A percentile compares a stretch with the other conserved stretches of the same genome.
phyloP scores from a whole-genome alignment of 92 coral and sea anemone species.

The Epizoanthus rinbou region DNA sequence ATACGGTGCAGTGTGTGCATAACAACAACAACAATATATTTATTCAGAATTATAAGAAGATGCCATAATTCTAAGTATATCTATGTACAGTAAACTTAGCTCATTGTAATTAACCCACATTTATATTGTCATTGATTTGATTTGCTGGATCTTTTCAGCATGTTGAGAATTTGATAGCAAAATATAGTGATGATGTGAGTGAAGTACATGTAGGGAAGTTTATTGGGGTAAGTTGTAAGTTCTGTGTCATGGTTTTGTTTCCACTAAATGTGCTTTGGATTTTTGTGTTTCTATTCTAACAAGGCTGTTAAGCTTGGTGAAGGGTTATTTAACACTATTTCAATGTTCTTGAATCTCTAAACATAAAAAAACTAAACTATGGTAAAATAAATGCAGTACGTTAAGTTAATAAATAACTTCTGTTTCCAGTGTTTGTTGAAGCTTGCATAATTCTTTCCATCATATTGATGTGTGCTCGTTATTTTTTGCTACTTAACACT shows the following conservation, averaged over 20 bases:
- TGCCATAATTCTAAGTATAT: too few species aligned
- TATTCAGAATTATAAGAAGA: too few species aligned
- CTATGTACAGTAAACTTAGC: too few species aligned
- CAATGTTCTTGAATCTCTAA: too few species aligned
- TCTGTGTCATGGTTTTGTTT: too few species aligned
- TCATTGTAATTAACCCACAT: neutral
- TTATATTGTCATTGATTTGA: neutral
- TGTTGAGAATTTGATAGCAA: constrained; percentile 84
- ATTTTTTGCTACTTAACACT: neutral
- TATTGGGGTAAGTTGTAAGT: constrained; percentile 60
- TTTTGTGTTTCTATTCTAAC: too few species aligned
- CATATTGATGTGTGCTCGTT: neutral
- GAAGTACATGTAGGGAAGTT: constrained; percentile 61
- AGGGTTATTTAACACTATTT: too few species aligned
- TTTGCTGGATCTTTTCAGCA: constrained; percentile 65
- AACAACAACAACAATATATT: too few species aligned
- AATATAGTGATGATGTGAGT: constrained; percentile 69
- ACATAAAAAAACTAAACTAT: neutral
- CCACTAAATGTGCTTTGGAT: too few species aligned
- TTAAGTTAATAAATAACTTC: neutral
- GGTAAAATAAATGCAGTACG: constrained; percentile 19
- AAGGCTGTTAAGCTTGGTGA: too few species aligned
- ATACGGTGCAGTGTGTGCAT: too few species aligned
- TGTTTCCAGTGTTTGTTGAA: neutral
- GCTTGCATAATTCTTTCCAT: neutral